phyloP scores from a whole-genome alignment of 2,797 vertebrate species.

The Basileuterus tristriatus region DNA sequence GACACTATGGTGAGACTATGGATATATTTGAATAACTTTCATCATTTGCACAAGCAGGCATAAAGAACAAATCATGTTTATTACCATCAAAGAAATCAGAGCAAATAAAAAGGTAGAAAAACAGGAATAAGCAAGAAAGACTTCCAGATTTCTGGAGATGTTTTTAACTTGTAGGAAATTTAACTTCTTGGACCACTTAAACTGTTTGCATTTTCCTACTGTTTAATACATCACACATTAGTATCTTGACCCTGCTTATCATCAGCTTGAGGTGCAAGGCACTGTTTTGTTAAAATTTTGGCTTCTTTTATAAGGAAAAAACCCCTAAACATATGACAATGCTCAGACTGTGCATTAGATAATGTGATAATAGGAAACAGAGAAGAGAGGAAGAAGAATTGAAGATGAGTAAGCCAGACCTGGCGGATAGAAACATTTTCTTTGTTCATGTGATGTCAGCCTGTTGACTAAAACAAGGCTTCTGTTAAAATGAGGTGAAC shows the following conservation, averaged over 20 bases:
- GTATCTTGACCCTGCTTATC: background rate
- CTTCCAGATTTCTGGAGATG: background rate
- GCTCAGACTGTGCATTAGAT: background rate
- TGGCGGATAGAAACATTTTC: background rate
- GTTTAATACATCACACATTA: background rate
- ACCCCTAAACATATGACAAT: fast-evolving
- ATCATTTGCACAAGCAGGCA: background rate
- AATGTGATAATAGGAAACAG: background rate
- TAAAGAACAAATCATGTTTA: background rate
- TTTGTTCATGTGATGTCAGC: background rate
- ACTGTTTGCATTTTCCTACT: background rate
- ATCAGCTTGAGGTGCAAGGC: background rate
- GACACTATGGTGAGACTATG: background rate
- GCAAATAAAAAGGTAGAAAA: conserved; percentile 6
- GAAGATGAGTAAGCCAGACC: fast-evolving
- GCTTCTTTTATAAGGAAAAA: background rate
- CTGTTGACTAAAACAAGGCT: background rate
- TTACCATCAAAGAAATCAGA: conserved; percentile 44
- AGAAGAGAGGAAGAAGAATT: background rate
- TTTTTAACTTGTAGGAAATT: background rate
- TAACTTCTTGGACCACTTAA: background rate
- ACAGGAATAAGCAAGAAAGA: background rate
- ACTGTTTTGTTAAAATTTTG: background rate
- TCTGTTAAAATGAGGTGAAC: background rate
- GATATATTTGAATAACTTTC: background rate